Evolutionary conservation across 2,113 vertebrate genomes (phyloP).

Genomic region (Vanacampus margaritifer): DNA sequence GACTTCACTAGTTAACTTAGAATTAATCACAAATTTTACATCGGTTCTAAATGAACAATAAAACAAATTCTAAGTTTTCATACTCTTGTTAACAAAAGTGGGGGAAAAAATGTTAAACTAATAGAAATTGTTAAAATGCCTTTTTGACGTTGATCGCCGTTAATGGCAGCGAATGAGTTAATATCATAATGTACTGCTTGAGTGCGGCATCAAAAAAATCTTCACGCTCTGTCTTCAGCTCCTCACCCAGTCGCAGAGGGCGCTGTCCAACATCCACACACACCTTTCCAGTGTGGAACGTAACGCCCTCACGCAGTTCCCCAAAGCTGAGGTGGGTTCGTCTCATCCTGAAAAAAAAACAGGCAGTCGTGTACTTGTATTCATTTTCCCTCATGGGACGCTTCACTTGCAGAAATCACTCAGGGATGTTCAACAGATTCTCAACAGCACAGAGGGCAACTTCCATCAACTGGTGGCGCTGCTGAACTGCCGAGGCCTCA

Average conservation of each 20-base stretch:
- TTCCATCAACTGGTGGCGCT: constrained; percentile 88
- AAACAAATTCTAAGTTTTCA: too few species aligned
- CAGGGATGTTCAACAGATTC: constrained; percentile 82
- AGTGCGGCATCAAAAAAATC: neutral
- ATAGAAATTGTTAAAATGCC: too few species aligned
- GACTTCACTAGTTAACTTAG: too few species aligned
- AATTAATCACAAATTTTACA: too few species aligned
- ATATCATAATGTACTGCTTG: neutral
- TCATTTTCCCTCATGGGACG: constrained; percentile 8
- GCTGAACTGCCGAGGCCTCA: constrained; percentile 83
- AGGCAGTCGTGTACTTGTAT: neutral
- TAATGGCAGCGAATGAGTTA: too few species aligned
- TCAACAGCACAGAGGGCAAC: constrained; percentile 85
- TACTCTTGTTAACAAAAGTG: too few species aligned
- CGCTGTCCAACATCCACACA: constrained; percentile 83
- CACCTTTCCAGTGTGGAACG: constrained; percentile 84
- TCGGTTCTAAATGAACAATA: too few species aligned
- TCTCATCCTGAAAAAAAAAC: neutral
- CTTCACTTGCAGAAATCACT: constrained; percentile 72
- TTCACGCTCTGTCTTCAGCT: constrained; percentile 63
- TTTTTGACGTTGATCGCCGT: too few species aligned
- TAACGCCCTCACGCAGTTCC: constrained; percentile 81
- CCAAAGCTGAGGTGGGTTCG: constrained; percentile 76
- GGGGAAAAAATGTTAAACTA: too few species aligned
- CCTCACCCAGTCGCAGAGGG: constrained; percentile 85